Evolutionary conservation across 2,888 invertebrate genomes (phyloP).

Genomic region (Luperina nickerlii): DNA sequence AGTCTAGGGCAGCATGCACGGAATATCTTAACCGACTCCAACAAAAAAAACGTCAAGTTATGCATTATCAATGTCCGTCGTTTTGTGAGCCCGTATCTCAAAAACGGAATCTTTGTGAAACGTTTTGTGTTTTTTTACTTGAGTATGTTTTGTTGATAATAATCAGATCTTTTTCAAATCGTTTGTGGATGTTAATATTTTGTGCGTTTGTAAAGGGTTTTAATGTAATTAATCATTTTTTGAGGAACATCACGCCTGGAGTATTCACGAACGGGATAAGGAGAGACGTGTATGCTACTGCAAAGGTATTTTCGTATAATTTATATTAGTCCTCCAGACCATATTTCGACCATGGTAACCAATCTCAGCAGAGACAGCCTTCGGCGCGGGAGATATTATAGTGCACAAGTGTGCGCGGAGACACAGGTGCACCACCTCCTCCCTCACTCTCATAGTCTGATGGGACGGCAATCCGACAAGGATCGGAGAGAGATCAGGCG

Average conservation of each 20-base stretch:
- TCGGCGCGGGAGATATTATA: too few species aligned
- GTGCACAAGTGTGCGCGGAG: too few species aligned
- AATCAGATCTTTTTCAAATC: slow-evolving; percentile 56
- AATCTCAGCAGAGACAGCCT: too few species aligned
- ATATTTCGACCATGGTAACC: too few species aligned
- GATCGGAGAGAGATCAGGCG: too few species aligned
- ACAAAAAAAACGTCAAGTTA: slow-evolving; percentile 52
- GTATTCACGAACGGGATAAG: background rate
- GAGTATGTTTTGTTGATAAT: slow-evolving; percentile 49
- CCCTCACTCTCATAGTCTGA: too few species aligned
- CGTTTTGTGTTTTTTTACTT: slow-evolving; percentile 41
- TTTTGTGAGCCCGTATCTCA: slow-evolving; percentile 66
- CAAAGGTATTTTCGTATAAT: background rate
- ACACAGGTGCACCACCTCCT: too few species aligned
- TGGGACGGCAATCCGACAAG: too few species aligned
- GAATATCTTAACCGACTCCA: slow-evolving; percentile 55
- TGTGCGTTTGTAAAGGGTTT: slow-evolving; percentile 15
- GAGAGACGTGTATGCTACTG: background rate
- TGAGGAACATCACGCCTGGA: background rate
- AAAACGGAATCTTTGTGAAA: slow-evolving; percentile 61
- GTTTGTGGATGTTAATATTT: slow-evolving; percentile 44
- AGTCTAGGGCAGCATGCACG: slow-evolving; percentile 61
- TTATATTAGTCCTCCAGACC: too few species aligned
- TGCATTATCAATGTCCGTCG: slow-evolving; percentile 63
- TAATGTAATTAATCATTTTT: slow-evolving; percentile 34